Conservation (phyloP, 2,797 vertebrate genomes). For the Tadarida brasiliensis region DNA sequence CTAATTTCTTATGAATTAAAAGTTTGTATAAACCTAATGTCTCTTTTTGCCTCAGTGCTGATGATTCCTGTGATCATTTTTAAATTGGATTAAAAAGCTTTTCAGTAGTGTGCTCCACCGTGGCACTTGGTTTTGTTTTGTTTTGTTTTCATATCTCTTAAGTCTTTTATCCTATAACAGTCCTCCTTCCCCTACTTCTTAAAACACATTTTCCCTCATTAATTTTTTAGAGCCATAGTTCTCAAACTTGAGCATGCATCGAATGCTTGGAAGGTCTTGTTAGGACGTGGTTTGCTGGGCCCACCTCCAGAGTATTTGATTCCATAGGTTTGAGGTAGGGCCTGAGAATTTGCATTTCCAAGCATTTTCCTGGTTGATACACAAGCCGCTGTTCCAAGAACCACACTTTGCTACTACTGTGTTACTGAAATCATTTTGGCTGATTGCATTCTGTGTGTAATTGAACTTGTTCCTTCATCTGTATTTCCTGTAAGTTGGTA, state of each 20-base stretch:
- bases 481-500: neutral
- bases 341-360: neutral
- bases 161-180: neutral
- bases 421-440: neutral
- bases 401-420: neutral
- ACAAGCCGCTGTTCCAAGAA: neutral
- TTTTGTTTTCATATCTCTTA: neutral
- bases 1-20: neutral
- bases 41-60: neutral
- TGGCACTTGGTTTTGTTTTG: neutral
- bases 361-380: neutral
- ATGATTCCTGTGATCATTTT: neutral
- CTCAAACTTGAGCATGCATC: neutral
- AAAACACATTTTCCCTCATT: neutral
- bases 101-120: neutral
- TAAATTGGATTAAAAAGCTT: slow-evolving; percentile 44
- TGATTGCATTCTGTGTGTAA: neutral
- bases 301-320: neutral
- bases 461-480: neutral
- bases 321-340: neutral
- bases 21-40: neutral
- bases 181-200: neutral
- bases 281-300: neutral
- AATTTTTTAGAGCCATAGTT: neutral
- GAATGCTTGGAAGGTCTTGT: neutral